Evolutionary conservation across 2,888 invertebrate genomes (phyloP).

Genomic region (Diploptera punctata): DNA sequence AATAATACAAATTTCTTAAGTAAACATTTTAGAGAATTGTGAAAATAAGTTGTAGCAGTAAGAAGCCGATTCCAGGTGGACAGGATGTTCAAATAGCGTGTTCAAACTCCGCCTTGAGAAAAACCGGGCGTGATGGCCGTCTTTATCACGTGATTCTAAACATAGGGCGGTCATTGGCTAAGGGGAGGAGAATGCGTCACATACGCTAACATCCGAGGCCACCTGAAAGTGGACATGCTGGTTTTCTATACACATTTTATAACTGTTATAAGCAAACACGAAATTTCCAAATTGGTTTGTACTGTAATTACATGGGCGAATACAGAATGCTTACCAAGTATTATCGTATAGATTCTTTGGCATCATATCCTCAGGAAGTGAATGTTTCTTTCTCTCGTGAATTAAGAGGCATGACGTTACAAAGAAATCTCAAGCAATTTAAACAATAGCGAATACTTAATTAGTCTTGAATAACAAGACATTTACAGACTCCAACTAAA

Average conservation of each 20-base stretch:
- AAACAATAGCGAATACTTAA: neutral
- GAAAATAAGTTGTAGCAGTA: no score
- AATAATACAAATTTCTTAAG: no score
- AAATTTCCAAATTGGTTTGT: conserved; percentile 5
- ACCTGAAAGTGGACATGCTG: conserved; percentile 26
- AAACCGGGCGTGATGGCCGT: conserved; percentile 33
- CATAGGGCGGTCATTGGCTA: conserved; percentile 32
- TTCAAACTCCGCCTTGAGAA: conserved; percentile 23
- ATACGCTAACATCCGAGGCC: conserved; percentile 25
- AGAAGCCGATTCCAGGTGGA: no score
- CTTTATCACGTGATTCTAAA: conserved; percentile 31
- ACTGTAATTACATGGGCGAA: neutral
- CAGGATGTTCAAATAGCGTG: conserved; percentile 25
- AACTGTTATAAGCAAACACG: conserved; percentile 20
- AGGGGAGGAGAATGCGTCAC: conserved; percentile 26
- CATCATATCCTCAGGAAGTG: neutral
- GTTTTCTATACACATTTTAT: conserved; percentile 9
- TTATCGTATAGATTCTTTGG: neutral
- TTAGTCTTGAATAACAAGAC: neutral
- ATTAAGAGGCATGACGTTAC: neutral
- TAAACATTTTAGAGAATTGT: no score
- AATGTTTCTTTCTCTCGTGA: neutral
- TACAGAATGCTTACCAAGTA: neutral
- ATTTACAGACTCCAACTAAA: no score
- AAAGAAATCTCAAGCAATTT: neutral